phyloP scores from a whole-genome alignment of 2,113 vertebrate genomes.

The Chionis minor region DNA sequence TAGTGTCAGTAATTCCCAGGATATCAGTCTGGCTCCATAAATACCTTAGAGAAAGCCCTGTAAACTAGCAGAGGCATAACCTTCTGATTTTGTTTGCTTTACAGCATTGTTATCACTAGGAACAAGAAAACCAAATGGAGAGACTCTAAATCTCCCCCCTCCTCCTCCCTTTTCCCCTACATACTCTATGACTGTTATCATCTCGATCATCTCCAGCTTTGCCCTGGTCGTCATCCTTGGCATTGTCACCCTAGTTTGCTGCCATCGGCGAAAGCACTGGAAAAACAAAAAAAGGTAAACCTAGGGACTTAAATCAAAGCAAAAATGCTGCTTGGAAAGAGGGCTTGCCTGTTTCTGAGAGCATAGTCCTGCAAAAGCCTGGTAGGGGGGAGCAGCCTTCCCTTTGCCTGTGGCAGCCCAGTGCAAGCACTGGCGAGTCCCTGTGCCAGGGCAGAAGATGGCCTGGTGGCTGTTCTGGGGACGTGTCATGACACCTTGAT shows the following conservation, averaged over 20 bases:
- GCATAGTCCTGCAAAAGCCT: not conserved
- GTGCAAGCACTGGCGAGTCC: not conserved
- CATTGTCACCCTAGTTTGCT: conserved; percentile 80
- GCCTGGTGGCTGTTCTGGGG: not conserved
- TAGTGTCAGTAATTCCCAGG: not conserved
- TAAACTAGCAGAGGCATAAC: not conserved
- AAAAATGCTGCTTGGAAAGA: not conserved
- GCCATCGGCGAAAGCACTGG: conserved; percentile 83
- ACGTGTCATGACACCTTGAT: not conserved
- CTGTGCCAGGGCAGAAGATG: not conserved
- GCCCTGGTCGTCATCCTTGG: conserved; percentile 78
- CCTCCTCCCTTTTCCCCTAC: conserved; percentile 77
- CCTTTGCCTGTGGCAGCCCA: not conserved
- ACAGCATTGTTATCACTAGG: conserved; percentile 68
- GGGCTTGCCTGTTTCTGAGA: not conserved
- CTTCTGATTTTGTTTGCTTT: conserved; percentile 34
- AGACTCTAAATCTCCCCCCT: conserved; percentile 54
- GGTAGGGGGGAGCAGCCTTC: not conserved
- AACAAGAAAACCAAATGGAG: conserved; percentile 70
- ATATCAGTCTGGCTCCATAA: not conserved
- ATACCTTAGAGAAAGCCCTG: not conserved
- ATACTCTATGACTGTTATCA: conserved; percentile 91
- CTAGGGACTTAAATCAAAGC: not conserved
- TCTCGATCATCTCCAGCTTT: conserved; percentile 84
- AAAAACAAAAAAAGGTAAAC: conserved; percentile 86